These are phyloP conservation scores for Eretmochelys imbricata DNA, from an alignment of 2,113 vertebrate genomes.

Conservation along the genomic window DNA sequence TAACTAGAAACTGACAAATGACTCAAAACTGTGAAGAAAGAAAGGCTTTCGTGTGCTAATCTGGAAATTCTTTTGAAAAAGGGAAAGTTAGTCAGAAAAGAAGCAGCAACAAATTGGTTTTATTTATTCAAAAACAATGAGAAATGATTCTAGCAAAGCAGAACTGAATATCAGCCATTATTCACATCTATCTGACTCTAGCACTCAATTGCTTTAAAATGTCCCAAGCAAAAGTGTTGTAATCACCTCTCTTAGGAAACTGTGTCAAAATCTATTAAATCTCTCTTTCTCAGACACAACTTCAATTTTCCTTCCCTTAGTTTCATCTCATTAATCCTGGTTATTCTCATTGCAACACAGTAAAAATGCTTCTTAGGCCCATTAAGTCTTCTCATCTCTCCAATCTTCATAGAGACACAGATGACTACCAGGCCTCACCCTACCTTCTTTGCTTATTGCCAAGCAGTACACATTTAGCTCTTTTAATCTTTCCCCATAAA, in stretches of 20 bases:
- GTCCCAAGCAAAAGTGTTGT: background rate
- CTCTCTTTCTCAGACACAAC: background rate
- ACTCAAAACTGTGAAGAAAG: background rate
- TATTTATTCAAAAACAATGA: background rate
- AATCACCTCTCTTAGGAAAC: background rate
- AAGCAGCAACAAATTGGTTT: background rate
- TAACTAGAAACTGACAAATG: background rate
- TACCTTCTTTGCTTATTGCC: background rate
- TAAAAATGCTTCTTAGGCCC: background rate
- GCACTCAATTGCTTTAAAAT: background rate
- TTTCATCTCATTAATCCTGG: background rate
- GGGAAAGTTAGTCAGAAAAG: background rate
- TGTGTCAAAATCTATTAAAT: background rate
- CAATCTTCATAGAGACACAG: background rate
- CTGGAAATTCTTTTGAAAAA: background rate
- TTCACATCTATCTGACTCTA: background rate
- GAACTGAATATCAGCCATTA: background rate
- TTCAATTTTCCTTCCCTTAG: background rate
- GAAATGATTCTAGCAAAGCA: background rate
- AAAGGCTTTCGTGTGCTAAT: background rate
- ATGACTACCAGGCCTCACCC: background rate
- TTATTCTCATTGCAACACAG: background rate
- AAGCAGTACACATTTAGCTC: background rate
- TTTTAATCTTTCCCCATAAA: conserved; percentile 11
- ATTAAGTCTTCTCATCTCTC: background rate